A percentile compares a stretch with the other conserved stretches of the same genome.
phyloP scores from a whole-genome alignment of 2,797 vertebrate species.

The Sebastes vulpes region DNA sequence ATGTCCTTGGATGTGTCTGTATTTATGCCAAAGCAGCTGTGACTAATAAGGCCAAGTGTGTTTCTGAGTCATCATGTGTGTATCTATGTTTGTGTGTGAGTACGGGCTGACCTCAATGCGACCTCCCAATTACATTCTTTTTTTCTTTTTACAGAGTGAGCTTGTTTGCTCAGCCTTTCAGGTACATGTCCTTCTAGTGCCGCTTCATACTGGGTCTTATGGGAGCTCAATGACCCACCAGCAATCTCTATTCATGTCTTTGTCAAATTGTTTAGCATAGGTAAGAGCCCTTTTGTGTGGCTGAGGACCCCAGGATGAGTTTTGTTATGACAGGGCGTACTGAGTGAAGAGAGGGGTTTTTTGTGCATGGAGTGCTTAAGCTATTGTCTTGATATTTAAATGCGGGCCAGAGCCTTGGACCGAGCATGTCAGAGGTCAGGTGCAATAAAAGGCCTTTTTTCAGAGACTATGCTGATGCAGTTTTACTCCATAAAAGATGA shows the following conservation, averaged over 20 bases:
- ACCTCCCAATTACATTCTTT: slow-evolving; percentile 5
- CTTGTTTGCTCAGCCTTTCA: slow-evolving; percentile 40
- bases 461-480: slow-evolving; percentile 45
- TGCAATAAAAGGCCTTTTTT: slow-evolving; percentile 60
- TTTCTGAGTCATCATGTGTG: slow-evolving; percentile 12
- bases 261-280: slow-evolving; percentile 64
- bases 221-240: slow-evolving; percentile 49
- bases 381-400: slow-evolving; percentile 76
- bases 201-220: slow-evolving; percentile 18
- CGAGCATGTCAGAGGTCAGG: slow-evolving; percentile 56
- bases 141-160: slow-evolving; percentile 3
- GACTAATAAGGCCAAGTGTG: slow-evolving; percentile 18
- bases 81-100: slow-evolving; percentile 11
- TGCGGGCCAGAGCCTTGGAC: slow-evolving; percentile 34
- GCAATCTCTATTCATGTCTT: slow-evolving; percentile 44
- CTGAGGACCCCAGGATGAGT: slow-evolving; percentile 33
- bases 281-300: slow-evolving; percentile 42
- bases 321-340: slow-evolving; percentile 36
- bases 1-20: background rate
- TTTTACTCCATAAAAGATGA: slow-evolving; percentile 67
- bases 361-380: slow-evolving; percentile 25
- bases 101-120: slow-evolving; percentile 17
- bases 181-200: slow-evolving; percentile 15
- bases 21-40: slow-evolving; percentile 13
- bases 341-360: slow-evolving; percentile 11